Conservation (phyloP, 2,888 invertebrate species). For the Ennomos quercinarius region DNA sequence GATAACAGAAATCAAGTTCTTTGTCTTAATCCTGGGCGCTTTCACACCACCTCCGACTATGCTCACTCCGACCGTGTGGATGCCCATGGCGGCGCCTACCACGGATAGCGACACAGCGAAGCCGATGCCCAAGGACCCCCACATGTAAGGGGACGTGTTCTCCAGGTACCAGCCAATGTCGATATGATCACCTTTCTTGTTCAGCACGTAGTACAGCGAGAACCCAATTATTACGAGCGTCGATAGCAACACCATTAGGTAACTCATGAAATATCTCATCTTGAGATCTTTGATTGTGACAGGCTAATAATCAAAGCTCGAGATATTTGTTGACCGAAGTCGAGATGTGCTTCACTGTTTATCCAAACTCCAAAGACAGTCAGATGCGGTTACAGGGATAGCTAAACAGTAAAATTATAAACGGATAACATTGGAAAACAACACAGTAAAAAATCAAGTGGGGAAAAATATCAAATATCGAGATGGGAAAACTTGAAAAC, state of each 20-base stretch:
- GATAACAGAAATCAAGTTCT: slow-evolving; percentile 99
- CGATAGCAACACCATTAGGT: slow-evolving; percentile 80
- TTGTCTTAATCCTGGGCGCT: slow-evolving; percentile 99
- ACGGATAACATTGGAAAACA: no score
- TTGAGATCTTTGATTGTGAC: slow-evolving; percentile 71
- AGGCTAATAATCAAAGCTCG: slow-evolving; percentile 47
- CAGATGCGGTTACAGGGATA: no score
- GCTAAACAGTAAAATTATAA: no score
- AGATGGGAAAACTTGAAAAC: no score
- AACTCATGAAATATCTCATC: slow-evolving; percentile 86
- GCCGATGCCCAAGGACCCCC: slow-evolving; percentile 97
- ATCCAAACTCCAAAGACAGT: slow-evolving; percentile 49
- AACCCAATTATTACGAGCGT: slow-evolving; percentile 69
- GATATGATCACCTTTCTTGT: slow-evolving; percentile 94
- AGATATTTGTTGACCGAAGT: slow-evolving; percentile 74
- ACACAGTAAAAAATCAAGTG: no score
- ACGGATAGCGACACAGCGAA: slow-evolving; percentile 97
- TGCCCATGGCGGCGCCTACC: slow-evolving; percentile 99
- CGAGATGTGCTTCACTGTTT: slow-evolving; percentile 76
- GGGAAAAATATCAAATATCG: no score
- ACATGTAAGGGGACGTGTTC: slow-evolving; percentile 97
- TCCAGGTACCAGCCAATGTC: slow-evolving; percentile 96
- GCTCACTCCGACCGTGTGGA: slow-evolving; percentile 98
- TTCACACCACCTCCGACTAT: slow-evolving; percentile 99
- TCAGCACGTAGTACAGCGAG: slow-evolving; percentile 89